Evolutionary conservation across 1,140 invertebrate species (phyloP).

Genomic region (Eriocheir sinensis): DNA sequence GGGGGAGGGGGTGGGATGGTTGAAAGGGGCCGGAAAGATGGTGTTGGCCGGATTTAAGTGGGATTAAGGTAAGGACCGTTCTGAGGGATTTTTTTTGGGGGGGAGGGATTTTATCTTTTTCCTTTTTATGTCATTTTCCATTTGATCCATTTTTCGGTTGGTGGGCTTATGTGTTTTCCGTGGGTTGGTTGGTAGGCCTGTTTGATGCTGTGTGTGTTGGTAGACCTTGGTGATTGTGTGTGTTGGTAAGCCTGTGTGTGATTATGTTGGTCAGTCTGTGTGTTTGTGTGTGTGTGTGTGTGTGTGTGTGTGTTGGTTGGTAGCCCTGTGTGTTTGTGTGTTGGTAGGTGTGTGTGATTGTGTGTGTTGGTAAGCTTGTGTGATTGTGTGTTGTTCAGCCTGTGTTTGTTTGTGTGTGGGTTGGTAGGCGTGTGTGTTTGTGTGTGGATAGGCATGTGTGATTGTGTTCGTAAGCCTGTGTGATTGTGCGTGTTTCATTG

Average conservation of each 20-base stretch:
- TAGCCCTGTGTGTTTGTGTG: neutral
- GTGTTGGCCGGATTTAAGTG: neutral
- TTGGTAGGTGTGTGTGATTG: neutral
- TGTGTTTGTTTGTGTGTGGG: neutral
- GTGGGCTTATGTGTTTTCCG: neutral
- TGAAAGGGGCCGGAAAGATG: neutral
- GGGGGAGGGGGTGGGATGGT: too few species aligned
- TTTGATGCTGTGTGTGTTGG: too few species aligned
- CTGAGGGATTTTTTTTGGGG: too few species aligned
- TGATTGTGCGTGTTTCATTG: neutral
- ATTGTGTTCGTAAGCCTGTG: too few species aligned
- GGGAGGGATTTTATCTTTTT: too few species aligned
- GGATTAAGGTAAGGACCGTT: neutral
- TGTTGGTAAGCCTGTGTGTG: too few species aligned
- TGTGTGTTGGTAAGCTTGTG: neutral
- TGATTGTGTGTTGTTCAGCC: neutral
- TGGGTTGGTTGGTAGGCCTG: too few species aligned
- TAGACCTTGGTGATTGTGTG: too few species aligned
- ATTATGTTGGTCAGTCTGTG: too few species aligned
- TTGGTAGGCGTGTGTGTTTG: neutral
- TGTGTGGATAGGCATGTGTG: too few species aligned
- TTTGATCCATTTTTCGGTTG: neutral
- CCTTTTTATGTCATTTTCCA: neutral
- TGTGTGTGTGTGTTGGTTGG: too few species aligned
- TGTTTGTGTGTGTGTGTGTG: too few species aligned